Evolutionary conservation across 2,113 vertebrate species (phyloP).

Genomic region (Cyphomyrus plagiostoma): DNA sequence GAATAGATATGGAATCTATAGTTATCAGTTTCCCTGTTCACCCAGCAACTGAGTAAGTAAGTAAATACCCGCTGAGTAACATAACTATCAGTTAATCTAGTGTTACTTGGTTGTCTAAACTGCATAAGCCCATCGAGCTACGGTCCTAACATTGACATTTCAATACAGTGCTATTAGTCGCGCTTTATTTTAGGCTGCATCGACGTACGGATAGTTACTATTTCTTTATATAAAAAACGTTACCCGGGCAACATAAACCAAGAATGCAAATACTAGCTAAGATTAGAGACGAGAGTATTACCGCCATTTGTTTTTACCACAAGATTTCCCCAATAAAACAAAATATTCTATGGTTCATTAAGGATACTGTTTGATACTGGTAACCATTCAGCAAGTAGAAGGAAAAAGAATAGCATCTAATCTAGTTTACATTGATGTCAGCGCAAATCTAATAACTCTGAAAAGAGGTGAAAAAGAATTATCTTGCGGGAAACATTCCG

Average conservation of each 20-base stretch:
- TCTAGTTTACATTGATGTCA: background rate
- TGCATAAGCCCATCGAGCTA: background rate
- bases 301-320: background rate
- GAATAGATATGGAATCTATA: background rate
- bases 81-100: background rate
- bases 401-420: background rate
- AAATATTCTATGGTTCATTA: background rate
- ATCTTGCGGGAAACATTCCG: background rate
- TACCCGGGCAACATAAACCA: background rate
- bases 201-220: background rate
- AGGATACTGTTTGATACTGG: background rate
- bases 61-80: background rate
- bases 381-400: background rate
- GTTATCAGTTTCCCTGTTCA: background rate
- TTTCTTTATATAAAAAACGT: background rate
- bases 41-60: background rate
- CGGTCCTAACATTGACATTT: background rate
- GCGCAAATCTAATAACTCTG: background rate
- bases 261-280: background rate
- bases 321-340: background rate
- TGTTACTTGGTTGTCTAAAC: background rate
- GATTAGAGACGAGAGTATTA: background rate
- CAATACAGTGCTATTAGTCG: background rate
- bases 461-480: too few relatives aligned
- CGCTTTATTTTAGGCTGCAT: background rate